phyloP scores from a whole-genome alignment of 1,140 invertebrate species.

The Spodoptera litura region DNA sequence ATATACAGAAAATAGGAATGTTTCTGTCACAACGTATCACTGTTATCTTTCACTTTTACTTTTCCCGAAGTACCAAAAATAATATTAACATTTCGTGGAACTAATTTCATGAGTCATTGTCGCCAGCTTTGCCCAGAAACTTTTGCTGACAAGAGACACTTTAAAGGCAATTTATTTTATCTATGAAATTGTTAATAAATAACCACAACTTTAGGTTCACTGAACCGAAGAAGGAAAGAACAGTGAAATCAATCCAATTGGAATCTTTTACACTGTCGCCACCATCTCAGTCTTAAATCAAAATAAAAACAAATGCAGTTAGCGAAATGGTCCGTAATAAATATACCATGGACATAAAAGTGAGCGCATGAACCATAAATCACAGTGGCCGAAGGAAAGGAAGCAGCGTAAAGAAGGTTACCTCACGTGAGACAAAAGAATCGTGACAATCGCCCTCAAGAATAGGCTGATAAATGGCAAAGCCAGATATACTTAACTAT shows the following conservation, averaged over 20 bases:
- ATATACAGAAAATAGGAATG: slow-evolving; percentile 8
- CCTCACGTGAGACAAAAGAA: slow-evolving; percentile 59
- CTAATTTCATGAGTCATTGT: too few species aligned
- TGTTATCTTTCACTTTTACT: slow-evolving; percentile 12
- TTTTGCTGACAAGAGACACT: too few species aligned
- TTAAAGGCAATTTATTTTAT: too few species aligned
- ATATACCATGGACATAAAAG: slow-evolving; percentile 34
- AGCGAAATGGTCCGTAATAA: slow-evolving; percentile 38
- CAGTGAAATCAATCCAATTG: too few species aligned
- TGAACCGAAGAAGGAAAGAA: too few species aligned
- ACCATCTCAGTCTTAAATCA: slow-evolving; percentile 43
- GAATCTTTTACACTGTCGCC: too few species aligned
- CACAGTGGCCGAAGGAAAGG: slow-evolving; percentile 54
- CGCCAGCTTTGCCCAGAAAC: too few species aligned
- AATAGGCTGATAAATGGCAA: slow-evolving; percentile 59
- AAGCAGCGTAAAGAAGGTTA: slow-evolving; percentile 53
- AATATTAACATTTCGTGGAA: background rate
- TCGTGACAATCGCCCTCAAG: slow-evolving; percentile 49
- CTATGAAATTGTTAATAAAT: too few species aligned
- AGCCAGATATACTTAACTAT: slow-evolving; percentile 48
- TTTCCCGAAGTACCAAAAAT: background rate
- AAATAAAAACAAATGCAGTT: slow-evolving; percentile 55
- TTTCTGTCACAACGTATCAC: background rate
- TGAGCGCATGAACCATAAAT: slow-evolving; percentile 58
- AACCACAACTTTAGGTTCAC: too few species aligned